Evolutionary conservation across 2,888 invertebrate genomes (phyloP).

Genomic region (Heliconius aoede): DNA sequence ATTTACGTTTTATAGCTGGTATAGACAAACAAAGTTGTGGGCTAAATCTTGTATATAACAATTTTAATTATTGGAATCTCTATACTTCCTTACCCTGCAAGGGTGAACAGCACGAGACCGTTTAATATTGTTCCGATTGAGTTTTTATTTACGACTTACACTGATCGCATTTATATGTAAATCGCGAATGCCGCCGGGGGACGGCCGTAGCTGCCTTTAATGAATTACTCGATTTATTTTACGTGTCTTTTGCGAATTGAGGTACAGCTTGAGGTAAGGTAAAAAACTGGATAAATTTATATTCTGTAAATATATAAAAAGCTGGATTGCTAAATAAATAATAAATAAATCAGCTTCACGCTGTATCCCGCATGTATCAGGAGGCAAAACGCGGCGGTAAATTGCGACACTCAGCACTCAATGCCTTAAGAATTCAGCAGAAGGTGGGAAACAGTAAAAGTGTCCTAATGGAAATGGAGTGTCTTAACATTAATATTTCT

Average conservation of each 20-base stretch:
- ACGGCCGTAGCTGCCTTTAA: constrained; percentile 50
- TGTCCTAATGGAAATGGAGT: background rate
- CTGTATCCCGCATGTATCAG: too few species aligned
- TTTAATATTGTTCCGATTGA: constrained; percentile 72
- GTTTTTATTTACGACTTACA: constrained; percentile 73
- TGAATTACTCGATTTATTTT: constrained; percentile 39
- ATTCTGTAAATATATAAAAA: too few species aligned
- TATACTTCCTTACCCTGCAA: constrained; percentile 39
- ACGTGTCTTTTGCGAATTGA: constrained; percentile 28
- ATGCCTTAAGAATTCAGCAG: too few species aligned
- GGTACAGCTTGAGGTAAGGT: background rate
- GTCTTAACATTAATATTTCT: too few species aligned
- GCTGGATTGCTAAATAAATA: too few species aligned
- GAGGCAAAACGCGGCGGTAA: too few species aligned
- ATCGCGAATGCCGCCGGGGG: constrained; percentile 57
- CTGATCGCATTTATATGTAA: constrained; percentile 71
- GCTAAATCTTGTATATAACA: background rate
- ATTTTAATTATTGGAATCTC: constrained; percentile 10
- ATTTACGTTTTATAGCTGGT: too few species aligned
- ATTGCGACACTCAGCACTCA: too few species aligned
- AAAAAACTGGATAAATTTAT: background rate
- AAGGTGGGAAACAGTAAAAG: too few species aligned
- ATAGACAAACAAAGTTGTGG: background rate
- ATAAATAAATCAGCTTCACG: too few species aligned
- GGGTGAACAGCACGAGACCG: constrained; percentile 51